Evolutionary conservation across 2,113 vertebrate genomes (phyloP).

Genomic region (Forbesichthys agassizii): DNA sequence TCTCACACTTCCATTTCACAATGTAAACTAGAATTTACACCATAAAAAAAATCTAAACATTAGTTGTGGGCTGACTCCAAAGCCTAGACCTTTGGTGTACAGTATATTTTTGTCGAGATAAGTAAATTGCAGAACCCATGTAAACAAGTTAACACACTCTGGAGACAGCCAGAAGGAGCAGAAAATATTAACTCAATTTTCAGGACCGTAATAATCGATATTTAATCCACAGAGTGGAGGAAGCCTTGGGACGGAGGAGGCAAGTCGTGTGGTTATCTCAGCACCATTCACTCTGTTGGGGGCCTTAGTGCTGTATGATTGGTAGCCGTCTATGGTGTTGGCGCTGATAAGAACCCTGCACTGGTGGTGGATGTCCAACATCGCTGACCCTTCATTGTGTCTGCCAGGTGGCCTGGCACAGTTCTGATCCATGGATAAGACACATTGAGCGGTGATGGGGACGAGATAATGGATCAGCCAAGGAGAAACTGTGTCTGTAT

Average conservation of each 20-base stretch:
- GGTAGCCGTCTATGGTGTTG: constrained; percentile 79
- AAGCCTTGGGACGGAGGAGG: constrained; percentile 61
- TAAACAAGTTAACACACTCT: no score
- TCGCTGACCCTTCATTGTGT: constrained; percentile 79
- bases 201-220: constrained; percentile 72
- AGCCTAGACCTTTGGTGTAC: no score
- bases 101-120: no score
- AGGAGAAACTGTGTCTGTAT: constrained; percentile 72
- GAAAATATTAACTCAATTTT: constrained; percentile 66
- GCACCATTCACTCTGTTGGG: constrained; percentile 78
- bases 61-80: no score
- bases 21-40: no score
- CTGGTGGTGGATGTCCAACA: constrained; percentile 64
- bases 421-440: constrained; percentile 79
- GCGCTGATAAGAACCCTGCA: constrained; percentile 73
- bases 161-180: not conserved
- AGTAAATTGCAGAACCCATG: no score
- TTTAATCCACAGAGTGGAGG: constrained; percentile 72
- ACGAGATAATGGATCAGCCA: constrained; percentile 49
- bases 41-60: no score
- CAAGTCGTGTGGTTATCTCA: constrained; percentile 82
- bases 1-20: no score
- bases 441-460: constrained; percentile 35
- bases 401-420: constrained; percentile 77
- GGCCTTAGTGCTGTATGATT: constrained; percentile 80